These are phyloP conservation scores for Antidorcas marsupialis DNA, from an alignment of 2,113 vertebrate species.

Conservation along the genomic window DNA sequence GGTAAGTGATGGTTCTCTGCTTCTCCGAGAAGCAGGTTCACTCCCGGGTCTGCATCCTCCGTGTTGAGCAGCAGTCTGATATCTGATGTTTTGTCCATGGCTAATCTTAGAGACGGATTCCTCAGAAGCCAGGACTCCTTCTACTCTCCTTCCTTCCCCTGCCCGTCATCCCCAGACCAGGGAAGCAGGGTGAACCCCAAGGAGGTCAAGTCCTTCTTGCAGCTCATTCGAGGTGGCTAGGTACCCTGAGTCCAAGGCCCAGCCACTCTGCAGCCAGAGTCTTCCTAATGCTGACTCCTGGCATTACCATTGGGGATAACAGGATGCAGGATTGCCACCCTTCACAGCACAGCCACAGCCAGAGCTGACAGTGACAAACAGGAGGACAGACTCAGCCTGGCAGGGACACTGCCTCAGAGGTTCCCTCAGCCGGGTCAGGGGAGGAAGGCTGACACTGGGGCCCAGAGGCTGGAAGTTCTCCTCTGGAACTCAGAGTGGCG, in stretches of 20 bases:
- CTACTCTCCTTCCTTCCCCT: not conserved
- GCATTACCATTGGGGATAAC: not conserved
- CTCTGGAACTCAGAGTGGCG: not conserved
- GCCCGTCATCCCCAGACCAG: not conserved
- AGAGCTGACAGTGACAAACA: not conserved
- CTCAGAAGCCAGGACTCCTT: not conserved
- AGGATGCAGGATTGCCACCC: not conserved
- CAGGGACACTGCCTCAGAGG: not conserved
- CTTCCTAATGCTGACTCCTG: not conserved
- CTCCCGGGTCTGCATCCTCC: not conserved
- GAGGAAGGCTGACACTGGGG: not conserved
- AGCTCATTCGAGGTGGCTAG: not conserved
- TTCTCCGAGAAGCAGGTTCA: not conserved
- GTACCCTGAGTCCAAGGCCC: not conserved
- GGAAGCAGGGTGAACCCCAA: not conserved
- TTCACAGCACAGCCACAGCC: not conserved
- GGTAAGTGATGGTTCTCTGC: rapidly evolving
- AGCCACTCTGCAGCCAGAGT: not conserved
- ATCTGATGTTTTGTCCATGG: not conserved
- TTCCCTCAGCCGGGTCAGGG: not conserved
- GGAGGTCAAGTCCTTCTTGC: not conserved
- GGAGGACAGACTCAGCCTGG: not conserved
- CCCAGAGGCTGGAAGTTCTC: not conserved
- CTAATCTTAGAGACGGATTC: not conserved
- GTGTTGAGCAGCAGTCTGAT: rapidly evolving